Base-by-base conservation (phyloP, 2,797 vertebrate species). In the Setipinna tenuifilis region DNA sequence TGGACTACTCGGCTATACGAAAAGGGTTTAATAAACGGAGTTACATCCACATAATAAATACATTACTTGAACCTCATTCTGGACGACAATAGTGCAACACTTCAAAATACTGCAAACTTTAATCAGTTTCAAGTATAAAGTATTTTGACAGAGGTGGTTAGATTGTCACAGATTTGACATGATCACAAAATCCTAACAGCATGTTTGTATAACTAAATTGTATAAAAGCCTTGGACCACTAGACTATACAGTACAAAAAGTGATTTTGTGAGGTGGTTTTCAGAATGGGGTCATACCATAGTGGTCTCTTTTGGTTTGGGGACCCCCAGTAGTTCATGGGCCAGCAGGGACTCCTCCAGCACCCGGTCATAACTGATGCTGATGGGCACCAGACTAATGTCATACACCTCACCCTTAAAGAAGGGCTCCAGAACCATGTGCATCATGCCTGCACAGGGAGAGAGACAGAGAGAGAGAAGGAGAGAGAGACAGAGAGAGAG, bases 311-410 rank as follows among this genome's bases (percentile, higher is more conserved):
- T 97, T 46, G 97, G 97, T 89, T 99, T 99, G 90, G 98, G 97
- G 83, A 98, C 92, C 25, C 98, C 98, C 85, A 99, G 94, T 80
- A 99, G 94, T 91, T 99, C 98, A 44, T 95, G 95, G 0, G 96
- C 97, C 25, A 98, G 97, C 82, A 99, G 95, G 0, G 95, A 96
- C 93, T 99, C 98, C 93, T 99, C 98, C 86, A 99, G 91, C 86
- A 98, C 95, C 75, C 97, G 95, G 87, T 99, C 98, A 0, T 99
- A 99, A 90, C 97, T 99, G 93, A 99, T 97, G 88, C 97, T 98
- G 90, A 99, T 95, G 85, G 98, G 98, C 84, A 99, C 95, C 89
- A 99, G 90, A 5, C 94, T 97, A 0, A 97, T 94, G 91, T 99
- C 98, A 87, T 95, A 98, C 87, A 99, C 97, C 91, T 99, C 97